Percentiles rank a stretch among this genome's conserved stretches.
Evolutionary conservation across 2,113 vertebrate genomes (phyloP).

Genomic region (Thalassarche chlororhynchos): DNA sequence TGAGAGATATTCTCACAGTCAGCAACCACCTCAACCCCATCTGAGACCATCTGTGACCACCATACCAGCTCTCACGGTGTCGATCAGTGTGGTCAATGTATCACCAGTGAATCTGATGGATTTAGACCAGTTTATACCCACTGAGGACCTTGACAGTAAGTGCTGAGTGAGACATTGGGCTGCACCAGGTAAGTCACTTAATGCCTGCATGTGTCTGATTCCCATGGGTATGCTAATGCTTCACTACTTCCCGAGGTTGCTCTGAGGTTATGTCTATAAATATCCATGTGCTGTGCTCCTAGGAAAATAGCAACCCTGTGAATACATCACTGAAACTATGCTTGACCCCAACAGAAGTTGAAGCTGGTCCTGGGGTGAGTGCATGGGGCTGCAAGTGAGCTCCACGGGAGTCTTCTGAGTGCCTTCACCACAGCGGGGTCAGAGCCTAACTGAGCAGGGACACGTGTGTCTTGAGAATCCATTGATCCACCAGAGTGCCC

Average conservation of each 20-base stretch:
- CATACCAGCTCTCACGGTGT: not conserved
- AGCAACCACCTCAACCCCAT: not conserved
- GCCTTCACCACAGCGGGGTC: not conserved
- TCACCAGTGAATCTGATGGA: not conserved
- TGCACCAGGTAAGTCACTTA: not conserved
- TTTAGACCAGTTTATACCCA: not conserved
- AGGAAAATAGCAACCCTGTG: not conserved
- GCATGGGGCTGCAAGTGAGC: not conserved
- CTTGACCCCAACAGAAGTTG: not conserved
- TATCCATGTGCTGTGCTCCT: not conserved
- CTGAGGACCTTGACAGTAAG: not conserved
- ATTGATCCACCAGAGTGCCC: not conserved
- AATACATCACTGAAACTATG: not conserved
- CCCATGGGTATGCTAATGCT: accelerated
- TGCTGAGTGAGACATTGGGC: not conserved
- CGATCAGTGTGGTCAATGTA: not conserved
- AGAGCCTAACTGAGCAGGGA: not conserved
- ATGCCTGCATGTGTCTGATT: not conserved
- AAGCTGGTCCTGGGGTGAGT: not conserved
- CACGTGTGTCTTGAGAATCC: not conserved
- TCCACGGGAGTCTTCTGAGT: not conserved
- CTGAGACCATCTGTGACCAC: not conserved
- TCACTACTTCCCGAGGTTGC: not conserved
- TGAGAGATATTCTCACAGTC: not conserved
- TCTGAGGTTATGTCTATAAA: not conserved